Base-by-base conservation (phyloP, 2,797 vertebrate species). In the Pangasius mekongensis region DNA sequence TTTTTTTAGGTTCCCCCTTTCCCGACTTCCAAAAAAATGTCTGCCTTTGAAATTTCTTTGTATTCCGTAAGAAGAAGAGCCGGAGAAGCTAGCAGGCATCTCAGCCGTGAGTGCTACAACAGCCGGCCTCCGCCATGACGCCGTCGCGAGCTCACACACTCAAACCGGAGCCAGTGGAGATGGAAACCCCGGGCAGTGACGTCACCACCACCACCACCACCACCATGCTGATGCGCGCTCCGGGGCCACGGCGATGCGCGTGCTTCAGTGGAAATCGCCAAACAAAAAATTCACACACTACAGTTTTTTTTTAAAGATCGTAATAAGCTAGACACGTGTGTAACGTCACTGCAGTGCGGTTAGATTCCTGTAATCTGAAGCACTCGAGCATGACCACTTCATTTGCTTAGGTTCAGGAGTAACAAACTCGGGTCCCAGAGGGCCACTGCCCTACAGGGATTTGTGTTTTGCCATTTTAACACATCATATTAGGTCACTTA, bases 71-170 rank as follows among this genome's bases (percentile, higher is more conserved):
- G 58, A 67, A 69, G 82, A 88, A 86, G 36, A 47, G 36, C 89
- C 69, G 86, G 92, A 87, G 92, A 90, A 91, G 91, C 91, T 90
- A 91, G 92, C 69, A 86, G 89, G 83, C 95, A 95, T 95, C 93
- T 96, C 94, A 96, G 90, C 93, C 92, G 93, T 92, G 90, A 90
- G 90, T 95, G 93, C 93, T 95, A 93, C 93, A 92, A 93, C 94
- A 95, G 92, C 95, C 96, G 96, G 96, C 93, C 95, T 96, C 95
- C 94, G 95, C 95, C 96, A 96, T 97, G 95, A 97, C 95, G 95
- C 94, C 94, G 94, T 95, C 94, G 91, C 85, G 83, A 86, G 89
- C 91, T 93, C 94, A 90, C 85, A 84, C 89, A 80, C 89, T 77
- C 73, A 80, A 87, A 89, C 90, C 80, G 88, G 88, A 84, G 83